Base-by-base conservation (phyloP, 2,797 vertebrate genomes). In the Avahi laniger region DNA sequence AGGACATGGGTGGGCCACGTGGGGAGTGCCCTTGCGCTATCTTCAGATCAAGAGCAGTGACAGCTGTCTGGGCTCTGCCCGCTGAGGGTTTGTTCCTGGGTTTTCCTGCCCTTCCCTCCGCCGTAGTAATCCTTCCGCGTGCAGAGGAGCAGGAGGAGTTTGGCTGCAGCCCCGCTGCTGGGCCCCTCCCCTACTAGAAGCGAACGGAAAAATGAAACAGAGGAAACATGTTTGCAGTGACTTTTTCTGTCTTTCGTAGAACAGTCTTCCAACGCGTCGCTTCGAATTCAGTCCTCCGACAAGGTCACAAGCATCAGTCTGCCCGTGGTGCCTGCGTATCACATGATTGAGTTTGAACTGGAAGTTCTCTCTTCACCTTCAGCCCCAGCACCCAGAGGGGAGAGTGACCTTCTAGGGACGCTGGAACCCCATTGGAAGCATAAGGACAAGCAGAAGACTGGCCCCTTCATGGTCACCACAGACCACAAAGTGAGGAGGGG, bases 251-350 rank as follows among this genome's bases (percentile, higher is more conserved):
- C n/a, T 61, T 48, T 91, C 97, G 0, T 96, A 99, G 99, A 99
- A 97, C 97, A 98, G 93, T 98, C 99, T 67, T 98, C 98, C 0
- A 99, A 99, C 2, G 98, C 98, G 13, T 86, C 96, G 8, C 97
- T 99, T 89, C 99, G 98, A 97, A 99, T 99, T 96, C 99, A 99
- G 96, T 99, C 99, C 0, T 99, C 99, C 3, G 99, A 99, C 97
- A 99, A 99, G 98, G 99, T 99, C 97, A 99, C 99, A 33, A 99
- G 99, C 97, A 99, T 99, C 97, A 98, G 98, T 82, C 98, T 99
- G 93, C 99, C 99, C 0, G 96, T 98, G 87, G 99, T 99, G 7
- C 99, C 99, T 69, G 99, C 99, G 0, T 99, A 99, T 97, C 99
- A 99, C 54, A 98, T 99, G 26, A 99, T 99, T 52, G 99, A 99